phyloP scores from a whole-genome alignment of 2,888 invertebrate genomes.

The Dusona sp. region DNA sequence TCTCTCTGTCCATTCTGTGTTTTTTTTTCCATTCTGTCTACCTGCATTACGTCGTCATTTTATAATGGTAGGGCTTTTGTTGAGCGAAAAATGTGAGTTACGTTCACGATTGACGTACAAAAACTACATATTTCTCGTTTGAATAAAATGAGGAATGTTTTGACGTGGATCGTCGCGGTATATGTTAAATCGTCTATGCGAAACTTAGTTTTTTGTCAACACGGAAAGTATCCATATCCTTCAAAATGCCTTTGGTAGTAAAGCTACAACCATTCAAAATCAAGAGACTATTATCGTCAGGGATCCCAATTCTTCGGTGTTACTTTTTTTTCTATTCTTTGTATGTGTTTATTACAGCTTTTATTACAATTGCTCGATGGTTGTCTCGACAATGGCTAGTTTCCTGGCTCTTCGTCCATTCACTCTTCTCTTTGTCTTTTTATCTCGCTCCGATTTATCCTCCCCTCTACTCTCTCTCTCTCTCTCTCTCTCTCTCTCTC shows the following conservation, averaged over 20 bases:
- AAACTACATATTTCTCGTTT: conserved; percentile 2
- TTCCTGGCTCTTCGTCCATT: conserved; percentile 43
- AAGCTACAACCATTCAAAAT: conserved; percentile 70
- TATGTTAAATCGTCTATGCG: not conserved
- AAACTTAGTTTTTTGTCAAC: not conserved
- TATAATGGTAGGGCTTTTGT: conserved; percentile 77
- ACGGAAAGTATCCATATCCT: not conserved
- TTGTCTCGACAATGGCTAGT: conserved; percentile 41
- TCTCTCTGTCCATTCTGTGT: not conserved
- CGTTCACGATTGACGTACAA: conserved; percentile 11
- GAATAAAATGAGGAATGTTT: not conserved
- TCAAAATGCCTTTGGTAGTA: conserved; percentile 13
- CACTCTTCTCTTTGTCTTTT: conserved; percentile 43
- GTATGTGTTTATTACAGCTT: conserved; percentile 54
- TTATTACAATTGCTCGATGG: conserved; percentile 61
- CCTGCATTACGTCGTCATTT: conserved; percentile 75
- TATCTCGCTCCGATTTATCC: conserved; percentile 44
- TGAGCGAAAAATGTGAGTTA: conserved; percentile 70
- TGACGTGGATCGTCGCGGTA: conserved; percentile 19
- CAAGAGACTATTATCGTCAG: conserved; percentile 75
- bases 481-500: conserved; percentile 30
- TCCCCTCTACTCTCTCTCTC: conserved; percentile 21
- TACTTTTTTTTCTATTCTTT: conserved; percentile 23
- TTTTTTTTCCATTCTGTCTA: conserved; percentile 14
- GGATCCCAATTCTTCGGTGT: conserved; percentile 68